Conservation (phyloP, 2,113 vertebrate species). For the Bambusicola thoracicus region DNA sequence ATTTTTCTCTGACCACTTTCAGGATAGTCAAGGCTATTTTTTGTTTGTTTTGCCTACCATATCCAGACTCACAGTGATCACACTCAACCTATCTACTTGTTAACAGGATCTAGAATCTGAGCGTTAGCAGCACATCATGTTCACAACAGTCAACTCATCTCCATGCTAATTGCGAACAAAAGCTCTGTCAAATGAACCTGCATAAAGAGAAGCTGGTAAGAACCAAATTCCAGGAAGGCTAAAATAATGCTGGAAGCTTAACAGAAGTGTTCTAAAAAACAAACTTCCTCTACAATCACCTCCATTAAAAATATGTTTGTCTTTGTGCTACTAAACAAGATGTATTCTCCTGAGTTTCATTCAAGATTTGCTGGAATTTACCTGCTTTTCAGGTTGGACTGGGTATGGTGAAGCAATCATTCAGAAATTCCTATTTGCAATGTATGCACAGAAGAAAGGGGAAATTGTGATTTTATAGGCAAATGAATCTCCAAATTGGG, state of each 20-base stretch:
- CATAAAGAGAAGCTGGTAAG: not conserved
- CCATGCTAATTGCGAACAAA: fast-evolving
- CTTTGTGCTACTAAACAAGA: not conserved
- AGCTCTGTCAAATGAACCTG: not conserved
- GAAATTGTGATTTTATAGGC: not conserved
- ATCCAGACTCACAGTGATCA: not conserved
- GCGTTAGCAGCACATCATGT: not conserved
- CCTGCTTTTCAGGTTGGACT: not conserved
- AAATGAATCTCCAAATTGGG: not conserved
- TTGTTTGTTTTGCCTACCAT: not conserved
- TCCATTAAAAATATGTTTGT: not conserved
- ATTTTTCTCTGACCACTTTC: not conserved
- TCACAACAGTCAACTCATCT: not conserved
- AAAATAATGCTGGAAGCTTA: not conserved
- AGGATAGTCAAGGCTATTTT: not conserved
- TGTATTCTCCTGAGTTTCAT: not conserved
- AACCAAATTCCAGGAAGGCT: not conserved
- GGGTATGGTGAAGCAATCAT: not conserved
- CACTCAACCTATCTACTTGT: not conserved
- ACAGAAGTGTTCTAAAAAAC: not conserved
- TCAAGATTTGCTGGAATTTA: not conserved
- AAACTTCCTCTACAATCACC: not conserved
- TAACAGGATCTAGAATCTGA: not conserved
- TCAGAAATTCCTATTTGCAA: not conserved
- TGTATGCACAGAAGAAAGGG: not conserved